These are phyloP conservation scores for Entomobrya proxima DNA, from an alignment of 2,888 invertebrate genomes.

Conservation along the genomic window DNA sequence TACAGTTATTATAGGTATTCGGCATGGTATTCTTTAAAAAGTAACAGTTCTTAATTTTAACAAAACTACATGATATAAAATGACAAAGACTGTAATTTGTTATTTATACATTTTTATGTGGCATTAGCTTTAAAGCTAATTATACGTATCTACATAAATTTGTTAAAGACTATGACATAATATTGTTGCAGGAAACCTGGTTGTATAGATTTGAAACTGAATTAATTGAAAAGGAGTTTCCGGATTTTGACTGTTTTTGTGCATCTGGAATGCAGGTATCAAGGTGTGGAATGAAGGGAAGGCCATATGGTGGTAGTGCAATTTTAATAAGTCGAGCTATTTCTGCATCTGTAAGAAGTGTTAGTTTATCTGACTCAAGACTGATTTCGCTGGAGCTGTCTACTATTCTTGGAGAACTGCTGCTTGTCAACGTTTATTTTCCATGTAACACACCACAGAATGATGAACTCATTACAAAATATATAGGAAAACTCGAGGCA, in stretches of 20 bases:
- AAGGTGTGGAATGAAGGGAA: neutral
- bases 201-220: constrained; percentile 7
- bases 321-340: neutral
- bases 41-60: too few species aligned
- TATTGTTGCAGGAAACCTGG: constrained; percentile 36
- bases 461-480: neutral
- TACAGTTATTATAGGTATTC: too few species aligned
- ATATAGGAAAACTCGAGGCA: neutral
- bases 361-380: neutral
- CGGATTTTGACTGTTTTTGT: neutral
- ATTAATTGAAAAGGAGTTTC: neutral
- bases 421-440: constrained; percentile 33
- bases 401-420: neutral
- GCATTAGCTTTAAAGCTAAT: too few species aligned
- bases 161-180: constrained; percentile 12
- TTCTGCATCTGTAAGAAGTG: neutral
- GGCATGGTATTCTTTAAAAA: too few species aligned
- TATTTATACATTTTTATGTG: too few species aligned
- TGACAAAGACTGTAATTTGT: too few species aligned
- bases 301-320: constrained; percentile 31
- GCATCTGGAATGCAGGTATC: neutral
- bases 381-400: neutral
- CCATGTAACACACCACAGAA: neutral
- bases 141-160: too few species aligned
- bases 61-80: too few species aligned